Percentiles rank a stretch among this genome's conserved stretches.
These are phyloP conservation scores for Druon quercuslanigerum DNA, from an alignment of 1,140 invertebrate genomes.

Conservation along the genomic window DNA sequence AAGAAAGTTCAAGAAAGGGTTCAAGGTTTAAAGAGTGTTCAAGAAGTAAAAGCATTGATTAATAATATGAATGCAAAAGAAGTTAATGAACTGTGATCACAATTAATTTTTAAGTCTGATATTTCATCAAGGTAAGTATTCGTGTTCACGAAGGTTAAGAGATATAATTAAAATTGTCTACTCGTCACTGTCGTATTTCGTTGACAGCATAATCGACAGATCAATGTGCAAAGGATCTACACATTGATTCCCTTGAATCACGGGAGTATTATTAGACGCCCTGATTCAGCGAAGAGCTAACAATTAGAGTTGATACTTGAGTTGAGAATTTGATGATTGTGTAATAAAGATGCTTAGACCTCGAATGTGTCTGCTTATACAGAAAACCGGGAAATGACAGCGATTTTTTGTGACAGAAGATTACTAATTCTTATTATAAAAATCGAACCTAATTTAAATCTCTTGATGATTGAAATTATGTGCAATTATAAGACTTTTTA, in stretches of 20 bases:
- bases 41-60: background rate
- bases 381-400: too few species aligned
- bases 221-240: conserved; percentile 45
- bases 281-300: conserved; percentile 58
- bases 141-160: conserved; percentile 38
- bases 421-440: too few species aligned
- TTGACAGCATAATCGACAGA: conserved; percentile 44
- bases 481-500: too few species aligned
- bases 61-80: background rate
- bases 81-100: background rate
- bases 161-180: conserved; percentile 45
- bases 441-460: too few species aligned
- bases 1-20: too few species aligned
- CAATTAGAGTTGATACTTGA: conserved; percentile 52
- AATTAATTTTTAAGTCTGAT: conserved; percentile 4
- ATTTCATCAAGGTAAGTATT: conserved; percentile 23
- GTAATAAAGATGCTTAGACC: conserved; percentile 43
- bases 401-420: too few species aligned
- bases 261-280: conserved; percentile 66
- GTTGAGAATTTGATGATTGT: conserved; percentile 59
- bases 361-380: too few species aligned
- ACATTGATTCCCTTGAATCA: conserved; percentile 63
- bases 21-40: too few species aligned
- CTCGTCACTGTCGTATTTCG: conserved; percentile 23
- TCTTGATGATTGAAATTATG: too few species aligned